Base-by-base conservation (phyloP, 2,113 vertebrate genomes). In the Irena cyanogastra region DNA sequence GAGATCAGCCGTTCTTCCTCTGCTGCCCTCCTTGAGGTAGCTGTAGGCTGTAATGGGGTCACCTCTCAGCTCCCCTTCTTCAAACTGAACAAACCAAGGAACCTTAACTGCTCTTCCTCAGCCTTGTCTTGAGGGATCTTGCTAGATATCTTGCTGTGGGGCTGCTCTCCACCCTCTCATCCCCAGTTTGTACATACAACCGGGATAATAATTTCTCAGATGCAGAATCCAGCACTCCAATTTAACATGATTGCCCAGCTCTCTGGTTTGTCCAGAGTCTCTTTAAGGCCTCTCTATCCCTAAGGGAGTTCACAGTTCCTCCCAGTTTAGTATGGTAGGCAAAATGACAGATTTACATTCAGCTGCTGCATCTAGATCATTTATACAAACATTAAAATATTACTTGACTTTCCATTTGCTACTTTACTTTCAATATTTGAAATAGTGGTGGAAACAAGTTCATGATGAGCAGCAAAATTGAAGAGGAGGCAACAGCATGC, bases 151-250 rank as follows among this genome's bases (percentile, higher is more conserved):
- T 60, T 69, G 30, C 17, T 22, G 3, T 2, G 3, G 33, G 6
- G 5, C 5, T 78, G 16, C 11, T 52, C 11, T 65, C 10, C 33
- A 64, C 33, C 5, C 7, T 68, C 41, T 82, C 3, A 1, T 56
- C 7, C 12, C 7, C 8, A 23, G 0, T 47, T 83, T 61, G 14
- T 75, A n/a, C 0, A 0, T 49, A 9, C n/a, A 72, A 3, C 30
- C 27, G 56, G 23, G 23, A 42, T 44, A 70, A 19, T 16, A 1
- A 33, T 4, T 5, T 66, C 27, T 45, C 17, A 66, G 27, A 6
- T 44, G 8, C 9, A 79, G n/a, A 79, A 52, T 70, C 28, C 1
- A 3, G 12, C 16, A 22, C 52, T 65, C 56, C 39, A 65, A 33
- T 74, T 70, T 79, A n/a, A 42, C 11, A 0, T 76, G 16, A 31